Evolutionary conservation across 2,888 invertebrate genomes (phyloP), one percentile per base, ranked within the genome.

Genomic region (Craniophora ligustri): DNA sequence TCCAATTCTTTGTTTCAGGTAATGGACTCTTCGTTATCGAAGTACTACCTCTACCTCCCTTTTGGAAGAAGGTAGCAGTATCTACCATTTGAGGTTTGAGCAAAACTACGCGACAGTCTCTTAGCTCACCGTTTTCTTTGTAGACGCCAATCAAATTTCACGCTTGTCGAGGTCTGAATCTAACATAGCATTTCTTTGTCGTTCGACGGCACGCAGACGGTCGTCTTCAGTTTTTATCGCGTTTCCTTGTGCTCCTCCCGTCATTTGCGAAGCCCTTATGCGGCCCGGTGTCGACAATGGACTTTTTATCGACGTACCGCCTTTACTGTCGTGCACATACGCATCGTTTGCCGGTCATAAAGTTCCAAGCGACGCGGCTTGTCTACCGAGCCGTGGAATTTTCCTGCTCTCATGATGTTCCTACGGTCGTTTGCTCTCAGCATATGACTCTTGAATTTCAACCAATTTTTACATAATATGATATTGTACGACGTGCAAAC

Each of bases 181-280:
- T 66, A 76, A 82, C 80, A 76, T 79, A 76, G 67, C 75, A 82
- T 85, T 86, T 81, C 76, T 82, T 82, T 81, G 81, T 78, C 81
- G 75, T 78, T 76, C 56, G 71, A 54, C 72, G 75, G 64, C 76
- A 69, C 74, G 75, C 71, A 79, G 82, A 78, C 77, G 79, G 72
- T 74, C 75, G 76, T 79, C 79, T 78, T 76, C 79, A 80, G 82
- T 90, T 91, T 90, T 90, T 91, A 91, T 91, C 87, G 81, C 77
- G 75, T 80, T 79, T 84, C 78, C 82, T 83, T 78, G 72, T 78
- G 81, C 79, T 86, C 78, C 80, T 83, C 83, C 72, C 79, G 84
- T 88, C 88, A 86, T 89, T 89, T 90, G 84, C 82, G 83, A 82
- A 86, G 78, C 84, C 83, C 84, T 81, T 83, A 85, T 82, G 81